These are phyloP conservation scores for Latheticus oryzae DNA, from an alignment of 2,888 invertebrate genomes.

Conservation along the genomic window DNA sequence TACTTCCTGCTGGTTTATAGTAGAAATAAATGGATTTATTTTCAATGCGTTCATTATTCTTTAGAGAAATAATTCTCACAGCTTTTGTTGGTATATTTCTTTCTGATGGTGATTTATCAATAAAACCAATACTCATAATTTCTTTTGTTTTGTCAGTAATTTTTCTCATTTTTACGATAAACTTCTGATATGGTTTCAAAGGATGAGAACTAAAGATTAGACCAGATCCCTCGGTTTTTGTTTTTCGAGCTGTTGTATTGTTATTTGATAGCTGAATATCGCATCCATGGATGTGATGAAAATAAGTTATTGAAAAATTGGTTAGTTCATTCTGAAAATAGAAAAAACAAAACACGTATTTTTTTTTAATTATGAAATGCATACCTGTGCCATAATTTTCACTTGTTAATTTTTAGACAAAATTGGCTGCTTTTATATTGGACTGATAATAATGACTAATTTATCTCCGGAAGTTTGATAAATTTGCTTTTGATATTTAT, in stretches of 20 bases:
- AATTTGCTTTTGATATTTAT: no score
- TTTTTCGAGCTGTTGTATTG: not conserved
- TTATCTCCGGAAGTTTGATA: no score
- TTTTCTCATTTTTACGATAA: not conserved
- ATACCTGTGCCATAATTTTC: no score
- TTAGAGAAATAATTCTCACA: not conserved
- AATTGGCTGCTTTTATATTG: no score
- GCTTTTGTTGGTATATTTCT: not conserved
- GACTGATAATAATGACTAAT: no score
- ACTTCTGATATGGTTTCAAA: conserved; percentile 2
- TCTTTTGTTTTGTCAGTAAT: conserved; percentile 2
- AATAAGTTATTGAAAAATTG: no score
- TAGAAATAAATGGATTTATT: conserved; percentile 4
- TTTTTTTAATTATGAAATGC: no score
- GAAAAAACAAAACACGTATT: no score
- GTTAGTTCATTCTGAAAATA: no score
- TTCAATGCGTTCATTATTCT: not conserved
- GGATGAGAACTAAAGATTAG: conserved; percentile 9
- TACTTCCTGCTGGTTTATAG: not conserved
- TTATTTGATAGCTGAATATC: not conserved
- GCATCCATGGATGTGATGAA: not conserved
- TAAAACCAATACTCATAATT: conserved; percentile 6
- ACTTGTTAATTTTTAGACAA: no score
- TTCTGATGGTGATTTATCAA: not conserved
- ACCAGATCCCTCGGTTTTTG: not conserved